A percentile compares a stretch with the other conserved stretches of the same genome.
Evolutionary conservation across 2,888 invertebrate genomes (phyloP).

Genomic region (Xanthorhoe designata): DNA sequence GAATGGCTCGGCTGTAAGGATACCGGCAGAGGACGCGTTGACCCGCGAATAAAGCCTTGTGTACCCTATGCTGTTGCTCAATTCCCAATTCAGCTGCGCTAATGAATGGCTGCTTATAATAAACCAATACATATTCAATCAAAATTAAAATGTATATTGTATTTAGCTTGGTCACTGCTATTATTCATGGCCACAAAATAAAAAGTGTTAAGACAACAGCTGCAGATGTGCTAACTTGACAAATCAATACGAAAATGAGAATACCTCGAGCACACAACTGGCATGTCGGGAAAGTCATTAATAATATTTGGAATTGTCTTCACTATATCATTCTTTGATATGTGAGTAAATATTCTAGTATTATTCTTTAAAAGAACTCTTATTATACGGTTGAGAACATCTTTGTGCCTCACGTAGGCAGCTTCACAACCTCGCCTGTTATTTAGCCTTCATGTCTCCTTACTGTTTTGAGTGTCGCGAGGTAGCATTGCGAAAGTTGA

Average conservation of each 20-base stretch:
- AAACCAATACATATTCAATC: constrained; percentile 17
- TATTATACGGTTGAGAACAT: constrained; percentile 40
- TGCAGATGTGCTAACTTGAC: not conserved
- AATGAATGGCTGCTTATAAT: constrained; percentile 28
- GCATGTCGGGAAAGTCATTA: not conserved
- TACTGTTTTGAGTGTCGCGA: constrained; percentile 74
- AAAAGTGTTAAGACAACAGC: not conserved
- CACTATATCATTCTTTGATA: not conserved
- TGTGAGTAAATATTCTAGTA: constrained; percentile 15
- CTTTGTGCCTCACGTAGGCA: constrained; percentile 58
- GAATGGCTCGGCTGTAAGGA: constrained; percentile 71
- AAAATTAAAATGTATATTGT: constrained; percentile 7
- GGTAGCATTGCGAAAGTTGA: constrained; percentile 84
- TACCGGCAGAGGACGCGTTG: constrained; percentile 64
- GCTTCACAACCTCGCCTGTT: constrained; percentile 64
- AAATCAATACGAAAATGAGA: not conserved
- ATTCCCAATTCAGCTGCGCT: constrained; percentile 51
- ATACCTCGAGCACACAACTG: not conserved
- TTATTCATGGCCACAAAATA: not conserved
- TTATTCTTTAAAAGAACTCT: constrained; percentile 29
- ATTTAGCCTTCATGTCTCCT: constrained; percentile 77
- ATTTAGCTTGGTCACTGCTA: not conserved
- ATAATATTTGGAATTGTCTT: not conserved
- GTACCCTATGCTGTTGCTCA: constrained; percentile 62
- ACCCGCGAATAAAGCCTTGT: constrained; percentile 60